Conservation (phyloP, 2,113 vertebrate species). For the Nerophis ophidion region DNA sequence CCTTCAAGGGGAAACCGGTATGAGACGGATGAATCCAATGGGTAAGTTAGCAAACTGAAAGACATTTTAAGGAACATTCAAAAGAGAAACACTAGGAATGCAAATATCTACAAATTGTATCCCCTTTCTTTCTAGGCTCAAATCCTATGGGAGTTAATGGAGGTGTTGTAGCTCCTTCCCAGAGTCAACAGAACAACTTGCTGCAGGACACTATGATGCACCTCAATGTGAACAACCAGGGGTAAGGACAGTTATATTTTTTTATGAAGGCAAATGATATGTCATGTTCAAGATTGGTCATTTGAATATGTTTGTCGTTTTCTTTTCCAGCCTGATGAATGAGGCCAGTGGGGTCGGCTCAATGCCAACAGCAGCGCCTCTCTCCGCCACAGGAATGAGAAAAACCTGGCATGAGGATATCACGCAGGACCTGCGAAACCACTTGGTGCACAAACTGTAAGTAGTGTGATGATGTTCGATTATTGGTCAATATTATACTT, state of each 20-base stretch:
- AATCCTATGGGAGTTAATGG: slow-evolving; percentile 93
- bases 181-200: slow-evolving; percentile 74
- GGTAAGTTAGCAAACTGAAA: slow-evolving; percentile 69
- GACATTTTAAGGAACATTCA: background rate
- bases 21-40: slow-evolving; percentile 79
- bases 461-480: slow-evolving; percentile 30
- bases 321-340: slow-evolving; percentile 75
- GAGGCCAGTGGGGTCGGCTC: slow-evolving; percentile 82
- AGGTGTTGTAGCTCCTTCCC: slow-evolving; percentile 79
- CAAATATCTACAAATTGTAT: background rate
- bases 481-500: too few relatives aligned
- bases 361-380: slow-evolving; percentile 85
- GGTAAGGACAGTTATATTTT: slow-evolving; percentile 68
- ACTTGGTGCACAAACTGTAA: slow-evolving; percentile 96
- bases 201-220: slow-evolving; percentile 91
- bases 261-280: background rate
- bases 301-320: slow-evolving; percentile 24
- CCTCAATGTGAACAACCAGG: slow-evolving; percentile 86
- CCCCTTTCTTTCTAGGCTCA: slow-evolving; percentile 60
- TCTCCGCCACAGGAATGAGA: slow-evolving; percentile 84
- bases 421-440: slow-evolving; percentile 92
- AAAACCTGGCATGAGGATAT: slow-evolving; percentile 95
- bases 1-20: slow-evolving; percentile 79
- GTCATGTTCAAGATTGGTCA: background rate
- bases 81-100: background rate